Evolutionary conservation across 2,113 vertebrate genomes (phyloP).

Genomic region (Azemiops feae): DNA sequence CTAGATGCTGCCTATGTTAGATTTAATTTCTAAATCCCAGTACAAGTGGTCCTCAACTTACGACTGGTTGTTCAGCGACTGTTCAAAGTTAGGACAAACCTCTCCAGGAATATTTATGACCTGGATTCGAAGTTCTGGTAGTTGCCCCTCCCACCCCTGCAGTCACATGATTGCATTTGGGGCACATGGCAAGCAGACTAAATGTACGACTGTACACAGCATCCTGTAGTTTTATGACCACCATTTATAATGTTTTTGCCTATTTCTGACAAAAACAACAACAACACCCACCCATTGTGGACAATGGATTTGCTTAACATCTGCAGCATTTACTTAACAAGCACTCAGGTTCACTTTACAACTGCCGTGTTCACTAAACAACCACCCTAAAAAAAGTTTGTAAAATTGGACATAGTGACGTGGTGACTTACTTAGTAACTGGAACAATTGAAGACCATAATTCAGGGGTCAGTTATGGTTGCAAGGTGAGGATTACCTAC

Average conservation of each 20-base stretch:
- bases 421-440: not conserved
- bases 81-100: not conserved
- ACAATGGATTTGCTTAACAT: not conserved
- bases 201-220: not conserved
- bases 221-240: not conserved
- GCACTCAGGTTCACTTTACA: not conserved
- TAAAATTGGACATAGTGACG: not conserved
- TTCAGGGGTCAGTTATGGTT: not conserved
- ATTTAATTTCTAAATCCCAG: not conserved
- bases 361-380: not conserved
- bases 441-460: not conserved
- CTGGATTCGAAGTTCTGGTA: not conserved
- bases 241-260: not conserved
- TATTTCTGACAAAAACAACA: not conserved
- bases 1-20: not conserved
- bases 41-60: not conserved
- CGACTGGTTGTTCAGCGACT: not conserved
- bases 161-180: not conserved
- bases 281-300: not conserved
- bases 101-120: not conserved
- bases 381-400: not conserved
- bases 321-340: not conserved
- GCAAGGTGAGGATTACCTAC: not conserved
- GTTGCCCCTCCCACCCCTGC: not conserved
- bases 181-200: not conserved